phyloP scores from a whole-genome alignment of 2,888 invertebrate genomes.

The Netelia virgata region DNA sequence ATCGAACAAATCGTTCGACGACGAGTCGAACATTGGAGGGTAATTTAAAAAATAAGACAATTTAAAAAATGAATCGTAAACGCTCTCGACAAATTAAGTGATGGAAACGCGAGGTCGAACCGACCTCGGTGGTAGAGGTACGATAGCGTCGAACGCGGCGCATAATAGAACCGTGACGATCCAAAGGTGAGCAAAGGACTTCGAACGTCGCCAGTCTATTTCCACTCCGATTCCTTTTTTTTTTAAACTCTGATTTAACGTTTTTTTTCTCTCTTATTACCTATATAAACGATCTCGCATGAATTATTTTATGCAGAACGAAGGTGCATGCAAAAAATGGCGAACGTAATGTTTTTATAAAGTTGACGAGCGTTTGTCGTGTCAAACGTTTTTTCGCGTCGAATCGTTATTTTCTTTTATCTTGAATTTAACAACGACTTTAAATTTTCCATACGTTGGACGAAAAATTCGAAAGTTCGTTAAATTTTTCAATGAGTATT shows the following conservation, averaged over 20 bases:
- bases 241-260: slow-evolving; percentile 46
- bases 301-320: not conserved
- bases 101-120: slow-evolving; percentile 27
- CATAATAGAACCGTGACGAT: not conserved
- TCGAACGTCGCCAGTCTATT: not conserved
- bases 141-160: not conserved
- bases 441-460: too few species aligned
- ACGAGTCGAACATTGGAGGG: not conserved
- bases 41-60: not conserved
- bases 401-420: too few species aligned
- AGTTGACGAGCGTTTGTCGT: too few species aligned
- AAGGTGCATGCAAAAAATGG: slow-evolving; percentile 1
- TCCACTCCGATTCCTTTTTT: not conserved
- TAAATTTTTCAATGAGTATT: not conserved
- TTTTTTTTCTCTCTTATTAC: not conserved
- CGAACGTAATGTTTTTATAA: not conserved
- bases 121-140: slow-evolving; percentile 38
- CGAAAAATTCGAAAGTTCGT: not conserved
- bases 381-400: too few species aligned
- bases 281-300: not conserved
- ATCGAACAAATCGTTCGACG: slow-evolving; percentile 21
- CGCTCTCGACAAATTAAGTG: slow-evolving; percentile 25
- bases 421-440: too few species aligned
- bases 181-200: slow-evolving; percentile 38
- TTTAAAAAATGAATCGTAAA: slow-evolving; percentile 8